Percentiles rank a stretch among this genome's conserved stretches.
Conservation (phyloP, 1,140 invertebrate genomes). For the Aphidius gifuensis region DNA sequence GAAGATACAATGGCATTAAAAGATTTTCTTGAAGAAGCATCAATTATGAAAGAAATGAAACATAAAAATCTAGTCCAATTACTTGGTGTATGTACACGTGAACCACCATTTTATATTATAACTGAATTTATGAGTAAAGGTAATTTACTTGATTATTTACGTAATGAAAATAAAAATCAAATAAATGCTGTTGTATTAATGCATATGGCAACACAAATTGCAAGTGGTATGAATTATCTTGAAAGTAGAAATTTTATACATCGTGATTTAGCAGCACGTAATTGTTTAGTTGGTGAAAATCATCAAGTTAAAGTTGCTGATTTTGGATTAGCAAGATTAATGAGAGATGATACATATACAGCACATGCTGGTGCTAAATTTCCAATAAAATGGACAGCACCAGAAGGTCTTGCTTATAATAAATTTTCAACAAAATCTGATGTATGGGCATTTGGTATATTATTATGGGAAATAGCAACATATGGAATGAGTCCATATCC, state of each 20-base stretch:
- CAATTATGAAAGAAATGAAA: constrained; percentile 99
- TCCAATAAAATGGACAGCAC: constrained; percentile 99
- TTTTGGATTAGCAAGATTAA: constrained; percentile 94
- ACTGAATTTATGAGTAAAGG: constrained; percentile 99
- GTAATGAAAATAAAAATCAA: constrained; percentile 83
- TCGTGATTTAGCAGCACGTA: constrained; percentile 95
- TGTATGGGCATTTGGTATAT: constrained; percentile 95
- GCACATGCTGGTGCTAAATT: constrained; percentile 98
- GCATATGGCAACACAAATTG: constrained; percentile 99
- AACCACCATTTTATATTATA: constrained; percentile 98
- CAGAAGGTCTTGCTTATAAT: constrained; percentile 97
- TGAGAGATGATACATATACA: constrained; percentile 96
- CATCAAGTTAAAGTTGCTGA: constrained; percentile 95
- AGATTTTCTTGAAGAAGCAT: constrained; percentile 98
- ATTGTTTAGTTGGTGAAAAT: constrained; percentile 96
- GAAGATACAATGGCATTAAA: constrained; percentile 99
- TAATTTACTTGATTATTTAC: constrained; percentile 89
- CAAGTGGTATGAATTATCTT: constrained; percentile 97
- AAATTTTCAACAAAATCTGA: constrained; percentile 98
- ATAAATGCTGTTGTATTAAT: constrained; percentile 94
- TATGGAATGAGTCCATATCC: constrained; percentile 99
- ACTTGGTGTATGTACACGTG: constrained; percentile 92
- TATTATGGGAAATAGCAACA: constrained; percentile 98
- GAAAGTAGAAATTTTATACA: constrained; percentile 97
- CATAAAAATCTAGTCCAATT: constrained; percentile 98